Evolutionary conservation across 2,888 invertebrate species (phyloP), one percentile per base, ranked within the genome.

Genomic region (Sipha maydis): DNA sequence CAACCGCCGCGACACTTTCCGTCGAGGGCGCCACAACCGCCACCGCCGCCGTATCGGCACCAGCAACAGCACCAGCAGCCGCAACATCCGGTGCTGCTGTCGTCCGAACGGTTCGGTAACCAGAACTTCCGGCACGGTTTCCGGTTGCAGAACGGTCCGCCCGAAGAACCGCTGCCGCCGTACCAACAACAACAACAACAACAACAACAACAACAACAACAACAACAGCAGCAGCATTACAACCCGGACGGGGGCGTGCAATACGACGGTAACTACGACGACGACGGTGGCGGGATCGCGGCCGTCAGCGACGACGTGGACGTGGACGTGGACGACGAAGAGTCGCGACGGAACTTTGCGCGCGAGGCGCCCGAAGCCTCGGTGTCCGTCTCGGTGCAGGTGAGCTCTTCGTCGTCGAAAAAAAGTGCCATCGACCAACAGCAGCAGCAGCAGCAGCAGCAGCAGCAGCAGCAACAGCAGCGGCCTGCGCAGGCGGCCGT

Each of bases 281-380:
- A 69, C 69, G 69, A 69, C 25, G n/a, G 67, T 8, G 67, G 19
- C 5, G 28, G 21, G n/a, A n/a, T 25, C 69, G 69, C n/a, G n/a
- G 69, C 25, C 69, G n/a, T n/a, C n/a, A n/a, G 0, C 83, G 91
- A 3, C 91, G 71, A 73, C 54, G 31, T 17, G 82, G 92, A 48
- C 91, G 92, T 3, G 91, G 83, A 83, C 54, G 75, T 38, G 31
- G 92, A 83, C 89, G 92, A 56, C 91, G 92, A 54, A 90, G 91
- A 1, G 92, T 92, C 89, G 7, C 75, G 79, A 14, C 73, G 76
- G 54, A 89, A 85, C 83, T 86, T 76, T 48, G 83, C 82, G 2
- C 80, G 76, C 86, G 85, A 82, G 21, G 75, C 76, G 8, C 82
- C 73, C 54, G 85, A 89, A 19, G 80, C 86, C 14, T 88, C 86